Percentiles rank a stretch among this genome's conserved stretches.
Evolutionary conservation across 2,888 invertebrate genomes (phyloP).

Genomic region (Spicauda simplicius): DNA sequence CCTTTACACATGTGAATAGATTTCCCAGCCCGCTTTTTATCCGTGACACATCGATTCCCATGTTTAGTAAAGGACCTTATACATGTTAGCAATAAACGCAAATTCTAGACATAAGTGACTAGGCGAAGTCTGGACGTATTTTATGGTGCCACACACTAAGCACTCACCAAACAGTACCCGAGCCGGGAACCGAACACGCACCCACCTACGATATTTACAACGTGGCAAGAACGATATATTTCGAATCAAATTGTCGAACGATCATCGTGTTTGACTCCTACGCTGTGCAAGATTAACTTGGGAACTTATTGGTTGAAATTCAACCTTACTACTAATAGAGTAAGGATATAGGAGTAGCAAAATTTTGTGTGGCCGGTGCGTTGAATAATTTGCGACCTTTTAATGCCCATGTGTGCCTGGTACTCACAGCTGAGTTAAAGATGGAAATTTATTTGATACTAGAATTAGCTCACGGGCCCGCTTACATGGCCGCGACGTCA

Average conservation of each 20-base stretch:
- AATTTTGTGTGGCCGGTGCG: conserved; percentile 40
- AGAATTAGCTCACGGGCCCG: conserved; percentile 1
- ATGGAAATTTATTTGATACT: conserved; percentile 36
- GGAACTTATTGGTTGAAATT: conserved; percentile 42
- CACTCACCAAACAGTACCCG: conserved; percentile 58
- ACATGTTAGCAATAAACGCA: conserved; percentile 36
- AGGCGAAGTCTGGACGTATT: conserved; percentile 40
- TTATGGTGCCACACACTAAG: conserved; percentile 58
- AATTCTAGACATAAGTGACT: conserved; percentile 43
- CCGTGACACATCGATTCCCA: conserved; percentile 12
- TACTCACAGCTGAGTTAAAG: conserved; percentile 47
- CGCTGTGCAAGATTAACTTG: conserved; percentile 52
- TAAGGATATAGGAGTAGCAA: conserved; percentile 43
- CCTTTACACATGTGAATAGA: conserved; percentile 9
- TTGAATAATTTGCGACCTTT: conserved; percentile 71
- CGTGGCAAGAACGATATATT: conserved; percentile 70
- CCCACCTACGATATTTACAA: conserved; percentile 75
- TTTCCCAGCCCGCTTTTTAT: conserved; percentile 15
- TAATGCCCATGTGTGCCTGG: conserved; percentile 66
- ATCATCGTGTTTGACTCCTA: conserved; percentile 76
- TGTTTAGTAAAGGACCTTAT: conserved; percentile 13
- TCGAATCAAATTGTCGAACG: conserved; percentile 76
- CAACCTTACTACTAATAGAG: conserved; percentile 41
- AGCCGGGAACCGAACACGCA: conserved; percentile 66
- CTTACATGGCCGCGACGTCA: conserved; percentile 15